Evolutionary conservation across 2,113 vertebrate genomes (phyloP).

Genomic region (Alces alces): DNA sequence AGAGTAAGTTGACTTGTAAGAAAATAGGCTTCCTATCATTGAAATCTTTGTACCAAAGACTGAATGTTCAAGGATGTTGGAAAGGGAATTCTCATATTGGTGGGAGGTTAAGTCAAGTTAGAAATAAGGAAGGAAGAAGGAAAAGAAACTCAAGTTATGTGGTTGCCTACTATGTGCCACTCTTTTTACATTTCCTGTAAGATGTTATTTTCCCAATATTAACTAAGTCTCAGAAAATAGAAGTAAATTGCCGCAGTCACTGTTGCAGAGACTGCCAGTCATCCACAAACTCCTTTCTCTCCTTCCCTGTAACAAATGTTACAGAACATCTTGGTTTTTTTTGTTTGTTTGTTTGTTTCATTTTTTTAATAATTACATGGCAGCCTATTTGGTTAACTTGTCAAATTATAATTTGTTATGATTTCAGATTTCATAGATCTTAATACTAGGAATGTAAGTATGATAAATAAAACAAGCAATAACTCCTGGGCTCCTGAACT

Average conservation of each 20-base stretch:
- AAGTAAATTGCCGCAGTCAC: neutral
- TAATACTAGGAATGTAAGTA: neutral
- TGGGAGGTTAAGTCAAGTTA: neutral
- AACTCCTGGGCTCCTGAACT: neutral
- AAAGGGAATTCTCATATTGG: neutral
- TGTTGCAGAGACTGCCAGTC: neutral
- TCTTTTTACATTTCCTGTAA: neutral
- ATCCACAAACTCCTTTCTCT: neutral
- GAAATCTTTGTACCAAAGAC: neutral
- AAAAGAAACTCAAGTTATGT: neutral
- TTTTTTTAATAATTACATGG: neutral
- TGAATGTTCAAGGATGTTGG: neutral
- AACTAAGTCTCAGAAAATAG: neutral
- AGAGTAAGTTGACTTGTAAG: neutral
- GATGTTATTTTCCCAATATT: neutral
- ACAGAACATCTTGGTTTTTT: neutral
- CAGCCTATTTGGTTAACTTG: neutral
- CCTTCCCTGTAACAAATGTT: neutral
- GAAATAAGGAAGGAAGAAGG: neutral
- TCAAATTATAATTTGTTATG: neutral
- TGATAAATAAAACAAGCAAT: neutral
- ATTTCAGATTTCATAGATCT: neutral
- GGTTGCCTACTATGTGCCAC: neutral
- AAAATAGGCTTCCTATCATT: neutral
- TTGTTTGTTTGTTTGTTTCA: too few species aligned